phyloP scores from a whole-genome alignment of 2,888 invertebrate species.

The Onchidella celtica region DNA sequence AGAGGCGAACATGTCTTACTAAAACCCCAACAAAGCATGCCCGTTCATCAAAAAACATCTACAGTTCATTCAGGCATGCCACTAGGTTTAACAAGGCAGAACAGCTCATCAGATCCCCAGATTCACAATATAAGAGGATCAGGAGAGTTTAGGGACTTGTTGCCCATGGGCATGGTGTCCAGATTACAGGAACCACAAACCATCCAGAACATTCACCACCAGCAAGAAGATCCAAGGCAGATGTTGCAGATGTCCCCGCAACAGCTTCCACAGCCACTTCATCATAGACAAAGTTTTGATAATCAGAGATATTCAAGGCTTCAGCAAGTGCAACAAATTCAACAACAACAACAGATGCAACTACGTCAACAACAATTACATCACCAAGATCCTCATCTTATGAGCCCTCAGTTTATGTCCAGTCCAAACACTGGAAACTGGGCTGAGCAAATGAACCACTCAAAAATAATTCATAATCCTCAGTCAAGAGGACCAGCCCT shows the following conservation, averaged over 20 bases:
- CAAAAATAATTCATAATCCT: too few species aligned
- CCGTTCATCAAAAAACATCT: constrained; percentile 28
- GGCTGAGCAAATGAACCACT: too few species aligned
- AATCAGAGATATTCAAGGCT: too few species aligned
- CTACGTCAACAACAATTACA: background rate
- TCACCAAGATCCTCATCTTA: background rate
- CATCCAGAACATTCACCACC: background rate
- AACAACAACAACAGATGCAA: constrained; percentile 30
- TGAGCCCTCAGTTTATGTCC: background rate
- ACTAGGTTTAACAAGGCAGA: constrained; percentile 80
- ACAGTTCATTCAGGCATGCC: background rate
- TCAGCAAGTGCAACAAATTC: background rate
- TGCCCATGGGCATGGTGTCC: background rate
- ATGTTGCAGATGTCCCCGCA: too few species aligned
- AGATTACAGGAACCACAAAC: background rate
- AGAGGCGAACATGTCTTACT: constrained; percentile 56
- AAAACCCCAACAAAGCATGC: constrained; percentile 67
- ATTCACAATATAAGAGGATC: constrained; percentile 73
- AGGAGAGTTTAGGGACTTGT: background rate
- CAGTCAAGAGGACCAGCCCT: too few species aligned
- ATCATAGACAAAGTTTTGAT: background rate
- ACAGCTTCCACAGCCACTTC: too few species aligned
- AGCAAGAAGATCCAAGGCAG: background rate
- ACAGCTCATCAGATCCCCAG: constrained; percentile 85
- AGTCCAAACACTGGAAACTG: background rate